Percentiles rank a stretch among this genome's conserved stretches.
phyloP scores from a whole-genome alignment of 2,888 invertebrate species.

The Diaprepes abbreviatus region DNA sequence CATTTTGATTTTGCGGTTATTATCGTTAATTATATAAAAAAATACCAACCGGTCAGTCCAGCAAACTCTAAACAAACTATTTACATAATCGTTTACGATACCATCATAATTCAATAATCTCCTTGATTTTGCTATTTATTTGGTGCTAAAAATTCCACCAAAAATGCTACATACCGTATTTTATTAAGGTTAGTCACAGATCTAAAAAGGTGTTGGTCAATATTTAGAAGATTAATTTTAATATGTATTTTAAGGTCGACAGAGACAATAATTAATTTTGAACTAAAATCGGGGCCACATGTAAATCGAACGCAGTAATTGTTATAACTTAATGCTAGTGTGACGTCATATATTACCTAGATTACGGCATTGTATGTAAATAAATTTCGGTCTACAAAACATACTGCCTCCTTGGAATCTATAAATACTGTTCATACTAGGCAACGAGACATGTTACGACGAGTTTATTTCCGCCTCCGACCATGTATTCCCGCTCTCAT shows the following conservation, averaged over 20 bases:
- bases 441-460: too few relatives aligned
- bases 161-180: background rate
- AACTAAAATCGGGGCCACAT: too few relatives aligned
- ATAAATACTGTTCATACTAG: too few relatives aligned
- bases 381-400: too few relatives aligned
- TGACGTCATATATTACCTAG: too few relatives aligned
- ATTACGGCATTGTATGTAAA: too few relatives aligned
- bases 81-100: conserved; percentile 24
- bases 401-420: too few relatives aligned
- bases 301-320: too few relatives aligned
- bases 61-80: conserved; percentile 18
- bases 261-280: background rate
- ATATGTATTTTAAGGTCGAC: background rate
- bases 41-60: conserved; percentile 12
- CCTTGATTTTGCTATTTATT: conserved; percentile 25
- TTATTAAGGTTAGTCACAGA: background rate
- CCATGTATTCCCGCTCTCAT: too few relatives aligned
- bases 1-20: background rate
- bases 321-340: too few relatives aligned
- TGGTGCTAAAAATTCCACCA: conserved; percentile 15
- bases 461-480: too few relatives aligned
- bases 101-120: conserved; percentile 18
- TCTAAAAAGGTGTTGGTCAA: background rate
- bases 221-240: background rate
- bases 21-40: conserved; percentile 17